Evolutionary conservation across 2,888 invertebrate genomes (phyloP).

Genomic region (Parnassius glacialis): DNA sequence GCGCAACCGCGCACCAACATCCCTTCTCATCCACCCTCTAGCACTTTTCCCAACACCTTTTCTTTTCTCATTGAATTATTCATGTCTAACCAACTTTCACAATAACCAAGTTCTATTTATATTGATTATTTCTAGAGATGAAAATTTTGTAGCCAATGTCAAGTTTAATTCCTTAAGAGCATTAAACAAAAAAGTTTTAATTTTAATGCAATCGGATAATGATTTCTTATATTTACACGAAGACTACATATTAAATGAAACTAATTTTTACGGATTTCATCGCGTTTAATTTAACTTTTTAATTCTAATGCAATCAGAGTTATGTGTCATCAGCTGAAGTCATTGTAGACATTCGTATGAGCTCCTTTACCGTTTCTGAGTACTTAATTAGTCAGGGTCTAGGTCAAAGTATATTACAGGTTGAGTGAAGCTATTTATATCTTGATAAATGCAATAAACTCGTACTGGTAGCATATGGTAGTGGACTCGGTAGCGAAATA

Average conservation of each 20-base stretch:
- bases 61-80: conserved; percentile 13
- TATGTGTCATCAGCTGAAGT: conserved; percentile 14
- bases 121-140: too few relatives aligned
- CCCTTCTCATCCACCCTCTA: conserved; percentile 54
- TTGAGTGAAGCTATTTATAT: conserved; percentile 8
- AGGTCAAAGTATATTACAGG: conserved; percentile 14
- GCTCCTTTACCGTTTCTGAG: conserved; percentile 7
- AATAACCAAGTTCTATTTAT: not conserved
- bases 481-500: too few relatives aligned
- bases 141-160: conserved; percentile 15
- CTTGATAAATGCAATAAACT: not conserved
- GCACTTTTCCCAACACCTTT: conserved; percentile 28
- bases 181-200: conserved; percentile 9
- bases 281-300: not conserved
- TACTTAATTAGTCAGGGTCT: conserved; percentile 21
- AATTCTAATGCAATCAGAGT: conserved; percentile 2
- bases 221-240: too few relatives aligned
- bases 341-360: conserved; percentile 17
- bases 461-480: too few relatives aligned
- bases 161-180: conserved; percentile 12
- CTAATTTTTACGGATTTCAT: too few relatives aligned
- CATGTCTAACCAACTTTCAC: conserved; percentile 11
- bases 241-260: too few relatives aligned
- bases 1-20: conserved; percentile 75
- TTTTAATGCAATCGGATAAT: not conserved